Evolutionary conservation across 35 echinoderm and acorn worm genomes (phyloP), one percentile per base, ranked within the genome.

Genomic region (Chiridota heheva): DNA sequence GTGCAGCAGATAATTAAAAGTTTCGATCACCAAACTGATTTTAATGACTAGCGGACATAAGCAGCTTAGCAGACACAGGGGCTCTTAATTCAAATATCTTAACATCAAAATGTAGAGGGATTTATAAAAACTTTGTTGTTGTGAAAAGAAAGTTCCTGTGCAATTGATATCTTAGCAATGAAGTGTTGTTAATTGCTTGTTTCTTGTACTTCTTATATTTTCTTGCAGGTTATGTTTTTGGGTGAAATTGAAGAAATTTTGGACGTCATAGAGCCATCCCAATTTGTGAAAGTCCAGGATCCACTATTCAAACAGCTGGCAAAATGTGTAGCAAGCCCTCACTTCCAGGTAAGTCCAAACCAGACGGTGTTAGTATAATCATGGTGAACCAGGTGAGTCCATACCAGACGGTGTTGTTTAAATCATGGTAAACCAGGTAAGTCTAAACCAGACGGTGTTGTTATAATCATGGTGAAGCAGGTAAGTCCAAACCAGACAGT

Each of bases 241-340:
- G 95, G 95, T 74, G 95, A 98, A 77, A 91, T 98, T 44, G 95
- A 98, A 63, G 95, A 98, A 67, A 91, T 98, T n/a, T 38, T 98
- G 47, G 95, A 98, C 63, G 95, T 85, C 53, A 98, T 98, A 86
- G 95, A 98, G 66, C 89, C 95, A 13, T 88, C 85, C 36, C 95
- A 98, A 65, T 98, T 98, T 76, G 84, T 86, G 67, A 98, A 92
- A 85, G 86, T 98, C 38, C 89, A 88, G 81, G 95, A 89, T 6
- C 40, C 39, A 1, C 69, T 98, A 27, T 91, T 91, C 74, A 98
- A 73, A 73, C 95, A 98, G 80, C 80, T 98, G 31, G 84, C 89
- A n/a, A 91, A 60, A 84, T 98, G 95, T 89, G 95, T 98, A 47
- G 85, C 89, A 4, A 98, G 95, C 86, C 95, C 95, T 60, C 95